Base-by-base conservation (phyloP, 2,113 vertebrate species). In the Sylvicapra grimmia region DNA sequence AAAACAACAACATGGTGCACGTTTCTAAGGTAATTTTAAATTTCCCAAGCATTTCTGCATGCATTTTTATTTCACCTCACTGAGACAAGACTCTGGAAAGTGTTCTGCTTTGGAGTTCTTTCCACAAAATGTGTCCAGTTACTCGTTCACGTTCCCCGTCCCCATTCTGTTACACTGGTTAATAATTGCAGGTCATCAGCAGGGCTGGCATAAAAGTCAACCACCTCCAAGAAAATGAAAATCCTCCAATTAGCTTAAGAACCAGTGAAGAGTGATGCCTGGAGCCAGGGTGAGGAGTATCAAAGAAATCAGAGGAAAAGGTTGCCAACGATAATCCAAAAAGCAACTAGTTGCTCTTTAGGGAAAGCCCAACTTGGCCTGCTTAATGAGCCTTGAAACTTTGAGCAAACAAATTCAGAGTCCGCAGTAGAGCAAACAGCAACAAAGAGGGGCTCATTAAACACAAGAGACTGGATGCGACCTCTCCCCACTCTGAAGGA, bases 311-410 rank as follows among this genome's bases (percentile, higher is more conserved):
- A 89, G 53, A 95, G 56, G 27, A n/a, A 92, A 93, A 95, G 58
- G 3, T 79, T 53, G 83, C 58, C 10, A 8, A 54, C 31, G 44
- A 83, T 31, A 8, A 10, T 65, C 68, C 59, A 61, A 49, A 91
- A 88, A 88, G 68, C 49, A 97, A 77, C 63, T 8, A 2, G 83
- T 23, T 77, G 36, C 86, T 96, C 93, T 96, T 92, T 85, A 85
- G 77, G 68, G 86, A 97, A 95, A 93, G 89, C 13, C 82, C 49
- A 40, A 77, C 14, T 56, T 83, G 93, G 86, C 54, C 61, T 90
- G 89, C 51, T 94, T 96, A 93, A 95, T 88, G 84, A 96, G 72
- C 89, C 91, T 85, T 94, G 56, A 95, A 96, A 90, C 53, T 85
- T 51, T 16, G 47, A 86, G 53, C 95, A 94, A 97, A 97, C 90